phyloP scores from a whole-genome alignment of 2,797 vertebrate species.

The Iguana delicatissima region DNA sequence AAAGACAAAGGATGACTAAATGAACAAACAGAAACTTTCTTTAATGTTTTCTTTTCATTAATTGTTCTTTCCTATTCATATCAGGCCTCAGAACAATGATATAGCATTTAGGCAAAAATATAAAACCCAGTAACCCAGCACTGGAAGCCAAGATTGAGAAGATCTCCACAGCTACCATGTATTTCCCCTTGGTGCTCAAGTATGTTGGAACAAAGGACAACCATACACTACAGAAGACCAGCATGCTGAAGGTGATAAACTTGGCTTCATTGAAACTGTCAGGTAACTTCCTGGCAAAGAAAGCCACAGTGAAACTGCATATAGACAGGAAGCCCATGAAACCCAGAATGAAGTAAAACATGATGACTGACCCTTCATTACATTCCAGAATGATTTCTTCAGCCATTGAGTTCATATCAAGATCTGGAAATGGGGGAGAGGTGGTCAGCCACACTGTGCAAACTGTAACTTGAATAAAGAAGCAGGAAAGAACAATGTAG shows the following conservation, averaged over 20 bases:
- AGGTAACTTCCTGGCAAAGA: background rate
- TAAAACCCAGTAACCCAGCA: no score
- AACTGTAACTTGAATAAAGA: no score
- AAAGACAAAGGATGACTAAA: no score
- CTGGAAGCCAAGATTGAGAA: no score
- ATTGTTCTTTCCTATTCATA: background rate
- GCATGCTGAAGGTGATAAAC: background rate
- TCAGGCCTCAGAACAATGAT: background rate
- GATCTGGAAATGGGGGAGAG: background rate
- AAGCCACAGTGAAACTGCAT: background rate
- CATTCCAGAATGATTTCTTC: background rate
- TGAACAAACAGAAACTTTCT: no score
- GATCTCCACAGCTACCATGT: no score
- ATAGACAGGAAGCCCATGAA: slow-evolving; percentile 14
- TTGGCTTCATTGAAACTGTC: background rate
- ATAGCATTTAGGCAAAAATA: no score
- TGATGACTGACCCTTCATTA: background rate
- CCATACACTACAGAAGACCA: background rate
- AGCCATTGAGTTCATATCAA: background rate
- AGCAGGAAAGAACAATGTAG: no score
- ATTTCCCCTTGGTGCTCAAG: no score
- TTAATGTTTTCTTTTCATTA: background rate
- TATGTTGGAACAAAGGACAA: no score
- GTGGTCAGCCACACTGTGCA: no score
- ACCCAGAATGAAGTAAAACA: slow-evolving; percentile 11